These are phyloP conservation scores for Amphiduros pacificus DNA, from an alignment of 2,888 invertebrate species.

Conservation along the genomic window DNA sequence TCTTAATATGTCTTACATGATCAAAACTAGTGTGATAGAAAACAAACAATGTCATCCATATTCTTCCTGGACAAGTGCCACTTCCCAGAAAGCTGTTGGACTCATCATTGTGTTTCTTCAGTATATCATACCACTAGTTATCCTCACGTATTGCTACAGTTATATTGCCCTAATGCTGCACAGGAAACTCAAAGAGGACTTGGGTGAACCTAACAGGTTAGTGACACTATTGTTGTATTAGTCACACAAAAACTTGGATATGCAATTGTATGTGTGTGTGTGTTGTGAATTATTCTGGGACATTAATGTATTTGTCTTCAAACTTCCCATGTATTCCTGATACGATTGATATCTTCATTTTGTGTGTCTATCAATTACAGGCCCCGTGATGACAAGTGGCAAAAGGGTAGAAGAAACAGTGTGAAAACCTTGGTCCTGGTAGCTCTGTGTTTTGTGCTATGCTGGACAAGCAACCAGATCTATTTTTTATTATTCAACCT, in stretches of 20 bases:
- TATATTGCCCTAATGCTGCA: constrained; percentile 19
- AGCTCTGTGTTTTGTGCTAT: constrained; percentile 20
- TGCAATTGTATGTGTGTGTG: too few relatives aligned
- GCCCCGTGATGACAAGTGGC: constrained; percentile 1
- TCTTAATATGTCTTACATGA: constrained; percentile 7
- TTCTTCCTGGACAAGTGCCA: constrained; percentile 15
- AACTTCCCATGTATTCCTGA: too few relatives aligned
- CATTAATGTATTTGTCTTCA: too few relatives aligned
- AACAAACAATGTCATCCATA: constrained; percentile 22
- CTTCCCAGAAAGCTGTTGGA: constrained; percentile 4
- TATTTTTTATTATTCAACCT: constrained; percentile 26
- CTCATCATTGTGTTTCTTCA: constrained; percentile 21
- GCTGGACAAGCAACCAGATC: constrained; percentile 26
- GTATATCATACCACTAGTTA: constrained; percentile 23
- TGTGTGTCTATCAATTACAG: too few relatives aligned
- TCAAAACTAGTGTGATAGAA: constrained; percentile 6
- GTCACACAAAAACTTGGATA: too few relatives aligned
- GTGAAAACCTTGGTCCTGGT: constrained; percentile 26
- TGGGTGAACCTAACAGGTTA: too few relatives aligned
- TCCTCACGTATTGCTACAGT: constrained; percentile 24
- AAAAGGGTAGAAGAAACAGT: constrained; percentile 18
- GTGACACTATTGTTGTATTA: too few relatives aligned
- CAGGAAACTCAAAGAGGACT: too few relatives aligned
- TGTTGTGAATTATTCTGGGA: too few relatives aligned
- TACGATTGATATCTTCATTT: too few relatives aligned